phyloP scores from a whole-genome alignment of 2,113 vertebrate species.

The Grus americana region DNA sequence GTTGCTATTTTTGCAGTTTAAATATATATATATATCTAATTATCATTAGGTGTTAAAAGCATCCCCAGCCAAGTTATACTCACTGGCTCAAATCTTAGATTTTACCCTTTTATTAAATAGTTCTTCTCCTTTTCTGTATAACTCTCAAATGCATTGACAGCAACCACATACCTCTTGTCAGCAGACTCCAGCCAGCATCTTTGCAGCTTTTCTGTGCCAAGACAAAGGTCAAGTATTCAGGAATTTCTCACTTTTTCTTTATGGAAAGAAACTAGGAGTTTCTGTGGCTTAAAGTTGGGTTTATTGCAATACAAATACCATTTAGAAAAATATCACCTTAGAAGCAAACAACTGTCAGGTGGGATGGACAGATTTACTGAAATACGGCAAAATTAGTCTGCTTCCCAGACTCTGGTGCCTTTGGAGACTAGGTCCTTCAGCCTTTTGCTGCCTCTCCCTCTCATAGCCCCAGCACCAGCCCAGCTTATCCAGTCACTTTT shows the following conservation, averaged over 20 bases:
- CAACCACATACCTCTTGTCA: not conserved
- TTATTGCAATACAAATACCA: not conserved
- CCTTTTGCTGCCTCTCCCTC: not conserved
- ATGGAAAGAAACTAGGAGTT: not conserved
- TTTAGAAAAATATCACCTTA: not conserved
- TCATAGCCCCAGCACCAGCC: not conserved
- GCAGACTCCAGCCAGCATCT: not conserved
- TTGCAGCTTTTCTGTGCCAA: not conserved
- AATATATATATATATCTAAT: not conserved
- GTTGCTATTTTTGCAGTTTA: not conserved
- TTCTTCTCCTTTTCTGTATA: not conserved
- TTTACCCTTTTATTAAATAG: not conserved
- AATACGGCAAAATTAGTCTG: not conserved
- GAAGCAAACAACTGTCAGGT: not conserved
- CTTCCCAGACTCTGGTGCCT: accelerated
- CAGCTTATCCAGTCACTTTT: not conserved
- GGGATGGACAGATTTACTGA: not conserved
- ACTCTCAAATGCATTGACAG: not conserved
- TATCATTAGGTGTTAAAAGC: not conserved
- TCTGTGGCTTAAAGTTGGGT: not conserved
- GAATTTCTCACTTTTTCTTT: not conserved
- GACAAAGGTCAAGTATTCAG: not conserved
- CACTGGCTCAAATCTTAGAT: not conserved
- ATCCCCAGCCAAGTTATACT: not conserved
- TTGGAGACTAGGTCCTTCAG: not conserved